These are phyloP conservation scores for Nestor notabilis DNA, from an alignment of 2,113 vertebrate genomes.

Conservation along the genomic window DNA sequence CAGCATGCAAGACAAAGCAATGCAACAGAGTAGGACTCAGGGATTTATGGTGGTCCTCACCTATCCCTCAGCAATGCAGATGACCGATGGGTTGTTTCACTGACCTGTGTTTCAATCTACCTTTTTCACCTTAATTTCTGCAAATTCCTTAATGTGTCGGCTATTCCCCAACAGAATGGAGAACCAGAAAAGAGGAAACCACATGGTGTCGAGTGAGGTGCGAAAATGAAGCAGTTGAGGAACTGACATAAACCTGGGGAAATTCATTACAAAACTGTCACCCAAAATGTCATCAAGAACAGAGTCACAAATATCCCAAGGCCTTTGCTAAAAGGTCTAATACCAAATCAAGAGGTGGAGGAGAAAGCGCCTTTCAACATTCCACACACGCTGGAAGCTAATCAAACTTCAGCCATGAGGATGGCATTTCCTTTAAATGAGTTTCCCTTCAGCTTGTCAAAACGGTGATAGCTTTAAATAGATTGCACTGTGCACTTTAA, in stretches of 20 bases:
- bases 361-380: not conserved
- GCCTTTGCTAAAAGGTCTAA: not conserved
- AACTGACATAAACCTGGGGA: not conserved
- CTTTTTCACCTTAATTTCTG: not conserved
- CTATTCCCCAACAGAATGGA: not conserved
- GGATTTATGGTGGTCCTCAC: not conserved
- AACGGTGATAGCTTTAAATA: not conserved
- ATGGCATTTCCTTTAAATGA: not conserved
- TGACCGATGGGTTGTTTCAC: not conserved
- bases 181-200: not conserved
- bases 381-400: not conserved
- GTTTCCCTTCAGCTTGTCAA: conserved; percentile 3
- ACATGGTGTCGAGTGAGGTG: not conserved
- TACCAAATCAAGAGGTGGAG: not conserved
- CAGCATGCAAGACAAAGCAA: not conserved
- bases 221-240: not conserved
- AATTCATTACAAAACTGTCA: conserved; percentile 3
- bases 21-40: not conserved
- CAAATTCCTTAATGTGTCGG: not conserved
- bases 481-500: not conserved
- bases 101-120: not conserved
- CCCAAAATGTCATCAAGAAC: not conserved
- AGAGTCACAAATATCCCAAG: not conserved
- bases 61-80: not conserved
- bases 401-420: not conserved